These are phyloP conservation scores for Carlito syrichta DNA, from an alignment of 2,113 vertebrate genomes.

Conservation along the genomic window DNA sequence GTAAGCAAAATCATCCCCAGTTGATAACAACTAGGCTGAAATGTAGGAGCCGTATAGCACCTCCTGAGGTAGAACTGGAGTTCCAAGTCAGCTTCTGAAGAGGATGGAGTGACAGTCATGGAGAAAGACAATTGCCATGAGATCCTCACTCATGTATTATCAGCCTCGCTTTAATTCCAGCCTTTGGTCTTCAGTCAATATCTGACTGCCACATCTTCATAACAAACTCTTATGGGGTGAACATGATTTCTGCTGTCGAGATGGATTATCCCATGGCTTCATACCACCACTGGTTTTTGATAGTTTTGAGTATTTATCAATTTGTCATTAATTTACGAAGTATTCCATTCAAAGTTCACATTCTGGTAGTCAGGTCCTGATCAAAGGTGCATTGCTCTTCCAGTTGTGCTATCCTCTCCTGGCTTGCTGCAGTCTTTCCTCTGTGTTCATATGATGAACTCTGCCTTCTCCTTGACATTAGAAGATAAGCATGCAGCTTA, in stretches of 20 bases:
- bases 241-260: not conserved
- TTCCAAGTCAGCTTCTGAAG: not conserved
- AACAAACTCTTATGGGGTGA: not conserved
- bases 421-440: not conserved
- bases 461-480: not conserved
- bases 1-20: not conserved
- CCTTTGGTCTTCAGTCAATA: not conserved
- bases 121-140: not conserved
- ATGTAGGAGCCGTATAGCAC: not conserved
- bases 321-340: conserved; percentile 4
- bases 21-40: not conserved
- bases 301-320: not conserved
- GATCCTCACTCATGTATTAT: not conserved
- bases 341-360: conserved; percentile 20
- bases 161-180: not conserved
- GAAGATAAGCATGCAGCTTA: not conserved
- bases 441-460: not conserved
- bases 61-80: not conserved
- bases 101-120: not conserved
- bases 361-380: not conserved
- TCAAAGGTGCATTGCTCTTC: not conserved
- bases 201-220: not conserved
- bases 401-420: not conserved
- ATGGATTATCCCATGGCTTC: not conserved
- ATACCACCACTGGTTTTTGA: not conserved